Evolutionary conservation across 2,797 vertebrate species (phyloP), one percentile per base, ranked within the genome.

Genomic region (Prunella strophiata): DNA sequence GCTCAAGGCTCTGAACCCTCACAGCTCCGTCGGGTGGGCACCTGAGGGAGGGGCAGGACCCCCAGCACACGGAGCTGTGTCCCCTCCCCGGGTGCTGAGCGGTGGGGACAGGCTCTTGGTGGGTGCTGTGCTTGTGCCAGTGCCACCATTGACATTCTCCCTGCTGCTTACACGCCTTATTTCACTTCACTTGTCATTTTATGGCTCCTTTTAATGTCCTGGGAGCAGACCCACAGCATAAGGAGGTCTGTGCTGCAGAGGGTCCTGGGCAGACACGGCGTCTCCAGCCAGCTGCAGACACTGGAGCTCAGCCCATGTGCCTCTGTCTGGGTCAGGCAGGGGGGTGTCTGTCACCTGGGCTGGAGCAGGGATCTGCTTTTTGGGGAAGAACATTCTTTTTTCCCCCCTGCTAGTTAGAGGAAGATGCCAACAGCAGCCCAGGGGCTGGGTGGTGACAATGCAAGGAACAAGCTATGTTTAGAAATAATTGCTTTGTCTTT

Each of bases 401-500:
- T 4, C 3, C 3, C 3, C 34, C 23, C 63, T 10, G 38, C 29
- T 79, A 40, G 84, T 79, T 86, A 72, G 50, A 48, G 58, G 67
- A 57, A 62, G 89, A 57, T 45, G 84, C 74, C 94, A 93, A 76
- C 80, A 80, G 22, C 3, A 0, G 71, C 54, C 42, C 52, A 38
- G 76, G 92, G 70, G 55, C 72, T 92, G 63, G 76, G 78, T 38
- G 79, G 90, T 77, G 82, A 94, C 89, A 82, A 55, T 11, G 81
- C 47, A 29, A 91, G 90, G 93, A 59, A 72, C 83, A 42, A 90
- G 94, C 96, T 96, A 79, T 88, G 97, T 96, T 97, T 96, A 97
- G 97, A 97, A 93, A 94, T 95, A 97, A 96, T 97, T 96, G 90
- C 91, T 96, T 96, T 96, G 94, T 96, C 94, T 94, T 93, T 96